These are phyloP conservation scores for Lordiphosa fenestrarum DNA, from an alignment of 2,888 invertebrate genomes.

Conservation along the genomic window DNA sequence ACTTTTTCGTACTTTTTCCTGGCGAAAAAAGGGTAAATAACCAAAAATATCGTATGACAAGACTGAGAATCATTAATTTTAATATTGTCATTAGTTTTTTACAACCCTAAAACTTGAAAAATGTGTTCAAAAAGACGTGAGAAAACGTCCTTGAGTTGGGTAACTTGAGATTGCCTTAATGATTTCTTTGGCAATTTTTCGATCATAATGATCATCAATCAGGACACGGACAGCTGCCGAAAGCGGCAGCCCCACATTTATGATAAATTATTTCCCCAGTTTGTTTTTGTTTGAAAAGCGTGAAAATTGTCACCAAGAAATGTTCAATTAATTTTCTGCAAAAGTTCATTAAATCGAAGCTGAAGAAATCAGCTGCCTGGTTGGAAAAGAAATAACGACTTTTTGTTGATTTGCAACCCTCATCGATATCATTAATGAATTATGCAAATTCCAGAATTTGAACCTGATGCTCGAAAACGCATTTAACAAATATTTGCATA, in stretches of 20 bases:
- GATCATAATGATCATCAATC: constrained; percentile 63
- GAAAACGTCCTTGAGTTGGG: constrained; percentile 44
- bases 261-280: constrained; percentile 59
- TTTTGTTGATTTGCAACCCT: constrained; percentile 39
- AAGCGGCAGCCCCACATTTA: constrained; percentile 52
- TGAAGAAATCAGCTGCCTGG: constrained; percentile 50
- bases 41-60: constrained; percentile 53
- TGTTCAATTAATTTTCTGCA: constrained; percentile 18
- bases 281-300: constrained; percentile 40
- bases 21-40: constrained; percentile 50
- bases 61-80: constrained; percentile 75
- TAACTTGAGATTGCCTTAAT: constrained; percentile 61
- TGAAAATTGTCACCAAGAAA: constrained; percentile 40
- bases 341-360: constrained; percentile 47
- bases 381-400: constrained; percentile 46
- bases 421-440: constrained; percentile 45
- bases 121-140: constrained; percentile 49
- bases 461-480: constrained; percentile 55
- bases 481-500: constrained; percentile 68
- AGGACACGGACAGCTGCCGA: constrained; percentile 52
- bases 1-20: constrained; percentile 15
- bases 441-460: constrained; percentile 54
- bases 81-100: constrained; percentile 75
- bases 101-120: constrained; percentile 20
- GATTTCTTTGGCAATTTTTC: constrained; percentile 34